phyloP scores from a whole-genome alignment of 2,888 invertebrate genomes.

The Adela reaumurella region DNA sequence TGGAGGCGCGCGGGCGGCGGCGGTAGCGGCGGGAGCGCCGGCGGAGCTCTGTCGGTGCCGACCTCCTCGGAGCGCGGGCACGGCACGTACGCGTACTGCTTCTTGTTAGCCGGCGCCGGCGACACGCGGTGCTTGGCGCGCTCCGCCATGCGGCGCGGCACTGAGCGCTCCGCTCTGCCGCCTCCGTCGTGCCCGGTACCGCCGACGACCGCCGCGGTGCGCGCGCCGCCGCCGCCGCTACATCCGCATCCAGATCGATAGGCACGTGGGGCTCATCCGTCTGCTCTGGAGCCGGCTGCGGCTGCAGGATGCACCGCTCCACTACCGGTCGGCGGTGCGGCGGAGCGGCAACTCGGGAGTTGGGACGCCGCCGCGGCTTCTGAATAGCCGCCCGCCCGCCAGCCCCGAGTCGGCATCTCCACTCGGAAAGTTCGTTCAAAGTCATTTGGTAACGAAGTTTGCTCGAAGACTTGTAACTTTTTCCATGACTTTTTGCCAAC shows the following conservation, averaged over 20 bases:
- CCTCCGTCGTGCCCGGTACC: slow-evolving; percentile 17
- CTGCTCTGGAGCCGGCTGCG: too few species aligned
- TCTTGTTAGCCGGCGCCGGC: slow-evolving; percentile 44
- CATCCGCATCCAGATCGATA: slow-evolving; percentile 1
- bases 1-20: slow-evolving; percentile 20
- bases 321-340: too few species aligned
- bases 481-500: too few species aligned
- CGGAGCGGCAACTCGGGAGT: too few species aligned
- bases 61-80: slow-evolving; percentile 52
- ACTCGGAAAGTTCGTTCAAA: too few species aligned
- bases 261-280: too few species aligned
- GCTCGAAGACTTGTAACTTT: too few species aligned
- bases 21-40: slow-evolving; percentile 27
- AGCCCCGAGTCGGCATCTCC: too few species aligned
- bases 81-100: slow-evolving; percentile 48
- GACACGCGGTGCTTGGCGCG: slow-evolving; percentile 49
- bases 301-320: too few species aligned
- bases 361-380: too few species aligned
- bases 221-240: neutral
- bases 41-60: slow-evolving; percentile 41
- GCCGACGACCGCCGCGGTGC: slow-evolving; percentile 20
- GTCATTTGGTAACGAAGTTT: too few species aligned
- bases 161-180: slow-evolving; percentile 30
- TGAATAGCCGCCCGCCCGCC: too few species aligned
- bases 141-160: slow-evolving; percentile 47